Conservation (phyloP, 2,113 vertebrate genomes). For the Cacatua alba region DNA sequence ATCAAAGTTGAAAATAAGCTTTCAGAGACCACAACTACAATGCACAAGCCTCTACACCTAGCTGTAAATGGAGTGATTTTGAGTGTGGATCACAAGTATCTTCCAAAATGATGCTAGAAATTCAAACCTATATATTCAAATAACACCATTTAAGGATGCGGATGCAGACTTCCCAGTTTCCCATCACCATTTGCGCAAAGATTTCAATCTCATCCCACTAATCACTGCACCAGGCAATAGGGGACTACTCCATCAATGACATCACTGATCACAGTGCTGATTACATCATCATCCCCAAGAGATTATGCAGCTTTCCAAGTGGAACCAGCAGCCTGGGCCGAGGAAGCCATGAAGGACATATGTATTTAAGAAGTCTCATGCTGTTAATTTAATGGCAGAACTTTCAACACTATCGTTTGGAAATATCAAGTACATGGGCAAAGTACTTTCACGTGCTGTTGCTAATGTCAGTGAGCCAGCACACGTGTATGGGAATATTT, state of each 20-base stretch:
- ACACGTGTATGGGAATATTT: background rate
- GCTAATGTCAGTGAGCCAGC: background rate
- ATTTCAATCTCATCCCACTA: background rate
- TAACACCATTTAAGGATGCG: background rate
- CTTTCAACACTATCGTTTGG: background rate
- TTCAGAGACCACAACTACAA: background rate
- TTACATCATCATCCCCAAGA: conserved; percentile 39
- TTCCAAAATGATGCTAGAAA: background rate
- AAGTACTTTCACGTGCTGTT: background rate
- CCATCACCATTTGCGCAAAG: background rate
- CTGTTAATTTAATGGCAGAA: background rate
- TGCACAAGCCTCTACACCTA: background rate
- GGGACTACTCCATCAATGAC: background rate
- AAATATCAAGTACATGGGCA: background rate
- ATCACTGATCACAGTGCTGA: background rate
- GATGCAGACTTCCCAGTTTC: background rate
- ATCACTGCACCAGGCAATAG: background rate
- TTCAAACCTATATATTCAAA: background rate
- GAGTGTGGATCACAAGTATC: background rate
- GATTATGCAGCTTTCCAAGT: conserved; percentile 1
- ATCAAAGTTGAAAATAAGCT: background rate
- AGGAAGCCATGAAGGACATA: background rate
- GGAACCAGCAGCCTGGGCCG: background rate
- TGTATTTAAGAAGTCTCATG: background rate
- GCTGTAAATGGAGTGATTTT: background rate